Percentiles rank a stretch among this genome's conserved stretches.
These are phyloP conservation scores for Tiaroga cobitis DNA, from an alignment of 2,797 vertebrate species.

Conservation along the genomic window DNA sequence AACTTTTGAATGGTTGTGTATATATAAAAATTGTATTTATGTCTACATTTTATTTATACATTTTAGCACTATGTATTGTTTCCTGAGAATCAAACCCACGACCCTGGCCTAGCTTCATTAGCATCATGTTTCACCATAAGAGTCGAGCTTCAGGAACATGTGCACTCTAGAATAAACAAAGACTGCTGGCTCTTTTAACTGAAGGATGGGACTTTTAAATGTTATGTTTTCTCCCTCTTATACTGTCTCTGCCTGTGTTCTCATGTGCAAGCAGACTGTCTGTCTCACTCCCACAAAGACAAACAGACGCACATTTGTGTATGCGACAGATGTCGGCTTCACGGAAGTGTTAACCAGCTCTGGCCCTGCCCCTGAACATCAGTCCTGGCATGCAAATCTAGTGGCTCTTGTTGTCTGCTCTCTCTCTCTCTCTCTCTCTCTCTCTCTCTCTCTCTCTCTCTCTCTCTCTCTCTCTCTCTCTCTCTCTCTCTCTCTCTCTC, in stretches of 20 bases:
- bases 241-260: neutral
- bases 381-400: constrained; percentile 78
- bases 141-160: neutral
- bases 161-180: neutral
- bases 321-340: constrained; percentile 17
- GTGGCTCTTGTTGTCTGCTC: constrained; percentile 54
- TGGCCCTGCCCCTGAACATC: constrained; percentile 69
- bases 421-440: constrained; percentile 16
- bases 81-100: neutral
- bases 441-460: neutral
- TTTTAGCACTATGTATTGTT: neutral
- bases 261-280: neutral
- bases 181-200: neutral
- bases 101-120: neutral
- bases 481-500: constrained; percentile 10
- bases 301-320: constrained; percentile 35
- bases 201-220: neutral
- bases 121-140: neutral
- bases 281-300: constrained; percentile 48
- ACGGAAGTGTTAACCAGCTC: constrained; percentile 62
- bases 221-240: neutral
- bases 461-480: neutral
- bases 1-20: neutral
- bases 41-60: neutral
- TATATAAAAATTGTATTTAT: neutral